A percentile compares a stretch with the other conserved stretches of the same genome.
These are phyloP conservation scores for Hydropotes inermis DNA, from an alignment of 2,113 vertebrate species.

Conservation along the genomic window DNA sequence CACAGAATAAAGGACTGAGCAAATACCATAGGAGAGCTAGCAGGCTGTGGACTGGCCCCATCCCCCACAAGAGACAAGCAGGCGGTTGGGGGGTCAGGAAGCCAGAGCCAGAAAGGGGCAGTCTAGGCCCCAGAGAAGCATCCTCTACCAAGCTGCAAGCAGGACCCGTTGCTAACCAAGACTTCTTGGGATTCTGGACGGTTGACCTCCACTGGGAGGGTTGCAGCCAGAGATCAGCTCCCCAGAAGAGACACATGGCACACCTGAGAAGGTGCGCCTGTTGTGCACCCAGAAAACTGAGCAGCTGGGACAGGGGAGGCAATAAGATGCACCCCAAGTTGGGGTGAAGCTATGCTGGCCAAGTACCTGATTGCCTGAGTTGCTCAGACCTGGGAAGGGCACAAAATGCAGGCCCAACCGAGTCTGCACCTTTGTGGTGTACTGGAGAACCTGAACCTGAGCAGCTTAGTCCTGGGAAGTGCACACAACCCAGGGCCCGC, in stretches of 20 bases:
- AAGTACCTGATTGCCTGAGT: background rate
- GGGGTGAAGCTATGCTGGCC: background rate
- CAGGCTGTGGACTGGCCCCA: too few relatives aligned
- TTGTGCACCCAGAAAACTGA: too few relatives aligned
- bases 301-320: too few relatives aligned
- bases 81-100: too few relatives aligned
- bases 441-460: too few relatives aligned
- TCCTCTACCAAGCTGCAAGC: background rate
- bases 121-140: background rate
- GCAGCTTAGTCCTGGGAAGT: too few relatives aligned
- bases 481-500: background rate
- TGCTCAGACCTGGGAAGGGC: background rate
- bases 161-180: background rate
- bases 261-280: rapidly evolving
- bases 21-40: too few relatives aligned
- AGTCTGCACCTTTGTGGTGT: too few relatives aligned
- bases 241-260: too few relatives aligned
- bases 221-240: background rate
- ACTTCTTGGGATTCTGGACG: background rate
- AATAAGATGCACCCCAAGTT: background rate
- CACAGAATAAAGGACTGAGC: too few relatives aligned
- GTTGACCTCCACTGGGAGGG: background rate
- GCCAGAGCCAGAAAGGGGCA: background rate
- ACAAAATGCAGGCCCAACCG: background rate
- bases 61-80: too few relatives aligned